phyloP scores from a whole-genome alignment of 2,113 vertebrate genomes.

The Saimiri boliviensis region DNA sequence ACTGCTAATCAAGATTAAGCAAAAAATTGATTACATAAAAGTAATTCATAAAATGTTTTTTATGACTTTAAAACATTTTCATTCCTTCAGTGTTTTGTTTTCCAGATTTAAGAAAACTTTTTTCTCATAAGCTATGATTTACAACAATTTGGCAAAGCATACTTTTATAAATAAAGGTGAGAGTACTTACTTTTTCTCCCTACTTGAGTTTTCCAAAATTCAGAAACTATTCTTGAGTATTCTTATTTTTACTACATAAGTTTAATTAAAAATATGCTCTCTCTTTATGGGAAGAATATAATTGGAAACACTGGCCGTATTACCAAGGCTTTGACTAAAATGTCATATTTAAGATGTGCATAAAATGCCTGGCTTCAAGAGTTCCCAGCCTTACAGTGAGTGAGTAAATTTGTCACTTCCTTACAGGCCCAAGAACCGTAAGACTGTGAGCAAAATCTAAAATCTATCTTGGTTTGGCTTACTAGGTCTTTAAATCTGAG shows the following conservation, averaged over 20 bases:
- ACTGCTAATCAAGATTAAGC: background rate
- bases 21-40: background rate
- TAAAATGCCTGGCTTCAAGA: background rate
- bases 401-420: background rate
- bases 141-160: background rate
- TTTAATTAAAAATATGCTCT: background rate
- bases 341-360: background rate
- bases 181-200: background rate
- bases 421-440: background rate
- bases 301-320: background rate
- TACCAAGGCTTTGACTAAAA: background rate
- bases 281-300: background rate
- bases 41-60: background rate
- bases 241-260: background rate
- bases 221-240: background rate
- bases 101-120: background rate
- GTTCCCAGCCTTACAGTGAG: background rate
- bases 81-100: background rate
- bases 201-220: background rate
- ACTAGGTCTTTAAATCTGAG: background rate
- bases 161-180: background rate
- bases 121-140: background rate
- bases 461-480: background rate
- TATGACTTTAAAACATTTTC: background rate
- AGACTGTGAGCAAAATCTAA: background rate